These are phyloP conservation scores for Diprion similis DNA, from an alignment of 1,140 invertebrate genomes.

Conservation along the genomic window DNA sequence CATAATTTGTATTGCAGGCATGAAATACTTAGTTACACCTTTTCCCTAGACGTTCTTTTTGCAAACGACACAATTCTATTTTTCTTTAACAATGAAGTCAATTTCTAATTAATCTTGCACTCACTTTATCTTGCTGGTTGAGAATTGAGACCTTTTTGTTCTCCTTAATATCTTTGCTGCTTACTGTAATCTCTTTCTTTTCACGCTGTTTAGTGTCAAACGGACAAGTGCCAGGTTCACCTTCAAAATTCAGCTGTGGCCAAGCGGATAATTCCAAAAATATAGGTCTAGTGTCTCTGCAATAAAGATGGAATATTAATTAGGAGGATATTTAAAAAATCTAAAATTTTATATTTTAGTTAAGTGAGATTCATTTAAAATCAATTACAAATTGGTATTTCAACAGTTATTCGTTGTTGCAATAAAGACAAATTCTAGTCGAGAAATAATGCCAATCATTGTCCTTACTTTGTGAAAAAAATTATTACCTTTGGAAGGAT, in stretches of 20 bases:
- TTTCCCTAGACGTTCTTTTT: too few relatives aligned
- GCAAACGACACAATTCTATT: too few relatives aligned
- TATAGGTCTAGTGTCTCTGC: constrained; percentile 57
- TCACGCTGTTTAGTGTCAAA: constrained; percentile 45
- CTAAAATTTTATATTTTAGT: not conserved
- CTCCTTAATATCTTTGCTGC: constrained; percentile 50
- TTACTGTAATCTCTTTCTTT: constrained; percentile 34
- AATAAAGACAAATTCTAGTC: constrained; percentile 18
- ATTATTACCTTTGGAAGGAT: constrained; percentile 56
- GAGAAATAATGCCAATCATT: not conserved
- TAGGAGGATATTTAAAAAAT: not conserved
- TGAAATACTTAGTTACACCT: too few relatives aligned
- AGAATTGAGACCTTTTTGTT: constrained; percentile 41
- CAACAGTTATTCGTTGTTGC: not conserved
- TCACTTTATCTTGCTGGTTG: constrained; percentile 42
- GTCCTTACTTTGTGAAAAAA: not conserved
- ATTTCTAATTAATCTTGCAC: constrained; percentile 24
- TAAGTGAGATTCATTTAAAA: not conserved
- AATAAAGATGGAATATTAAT: not conserved
- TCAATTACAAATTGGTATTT: not conserved
- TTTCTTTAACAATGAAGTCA: too few relatives aligned
- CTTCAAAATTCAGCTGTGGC: constrained; percentile 59
- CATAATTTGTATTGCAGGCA: too few relatives aligned
- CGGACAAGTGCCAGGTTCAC: constrained; percentile 53
- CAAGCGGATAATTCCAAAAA: constrained; percentile 58